Conservation (phyloP, 2,113 vertebrate species). For the Melospiza georgiana region DNA sequence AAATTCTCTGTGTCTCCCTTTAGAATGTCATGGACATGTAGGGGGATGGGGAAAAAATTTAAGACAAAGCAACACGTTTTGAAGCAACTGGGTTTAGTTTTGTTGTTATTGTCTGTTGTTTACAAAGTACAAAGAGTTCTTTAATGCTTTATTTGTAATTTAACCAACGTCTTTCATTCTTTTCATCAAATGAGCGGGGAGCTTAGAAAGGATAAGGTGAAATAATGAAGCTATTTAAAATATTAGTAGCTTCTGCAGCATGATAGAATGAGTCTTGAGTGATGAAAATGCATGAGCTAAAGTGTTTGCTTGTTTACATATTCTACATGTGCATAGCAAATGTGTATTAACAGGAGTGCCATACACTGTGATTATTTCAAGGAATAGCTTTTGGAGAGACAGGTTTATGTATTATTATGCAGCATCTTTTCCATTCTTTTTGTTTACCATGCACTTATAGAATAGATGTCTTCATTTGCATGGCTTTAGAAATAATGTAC, state of each 20-base stretch:
- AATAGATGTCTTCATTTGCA: background rate
- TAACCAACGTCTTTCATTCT: background rate
- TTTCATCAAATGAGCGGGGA: background rate
- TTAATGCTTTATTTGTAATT: background rate
- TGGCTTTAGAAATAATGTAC: slow-evolving; percentile 25
- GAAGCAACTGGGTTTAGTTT: background rate
- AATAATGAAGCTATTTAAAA: background rate
- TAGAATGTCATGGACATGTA: background rate
- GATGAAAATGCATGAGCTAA: background rate
- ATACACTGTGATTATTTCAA: background rate
- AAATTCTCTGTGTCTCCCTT: background rate
- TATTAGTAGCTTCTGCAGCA: background rate
- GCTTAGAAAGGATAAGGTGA: background rate
- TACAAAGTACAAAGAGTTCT: background rate
- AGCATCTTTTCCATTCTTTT: background rate
- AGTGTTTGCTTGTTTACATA: background rate
- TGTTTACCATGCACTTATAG: background rate
- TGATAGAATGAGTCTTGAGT: background rate
- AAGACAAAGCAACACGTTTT: background rate
- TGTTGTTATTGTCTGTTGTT: background rate
- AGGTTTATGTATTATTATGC: background rate
- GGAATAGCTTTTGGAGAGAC: background rate
- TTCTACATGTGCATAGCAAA: background rate
- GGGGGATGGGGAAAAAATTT: background rate
- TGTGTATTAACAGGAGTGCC: background rate